phyloP scores from a whole-genome alignment of 2,113 vertebrate genomes.

The Saccopteryx leptura region DNA sequence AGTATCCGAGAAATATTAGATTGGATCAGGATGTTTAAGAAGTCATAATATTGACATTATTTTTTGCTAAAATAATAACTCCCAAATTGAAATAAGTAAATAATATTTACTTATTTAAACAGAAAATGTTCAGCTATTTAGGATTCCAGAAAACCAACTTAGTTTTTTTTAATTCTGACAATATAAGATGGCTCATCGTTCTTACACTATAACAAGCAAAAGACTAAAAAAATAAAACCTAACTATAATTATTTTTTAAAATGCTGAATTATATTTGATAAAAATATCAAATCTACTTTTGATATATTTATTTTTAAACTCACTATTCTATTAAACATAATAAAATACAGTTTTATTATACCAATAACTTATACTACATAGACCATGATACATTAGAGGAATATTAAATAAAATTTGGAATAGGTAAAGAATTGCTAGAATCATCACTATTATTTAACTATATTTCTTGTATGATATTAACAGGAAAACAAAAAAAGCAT shows the following conservation, averaged over 20 bases:
- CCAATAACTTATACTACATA: neutral
- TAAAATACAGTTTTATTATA: neutral
- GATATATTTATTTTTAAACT: neutral
- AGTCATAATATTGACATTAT: neutral
- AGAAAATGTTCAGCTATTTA: neutral
- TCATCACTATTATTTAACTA: neutral
- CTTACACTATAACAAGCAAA: neutral
- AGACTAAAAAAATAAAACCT: neutral
- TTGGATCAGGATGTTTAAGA: neutral
- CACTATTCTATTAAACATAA: neutral
- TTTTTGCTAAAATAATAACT: neutral
- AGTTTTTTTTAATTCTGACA: neutral
- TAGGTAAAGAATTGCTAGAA: neutral
- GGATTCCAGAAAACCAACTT: neutral
- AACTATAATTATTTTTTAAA: neutral
- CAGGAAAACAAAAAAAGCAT: neutral
- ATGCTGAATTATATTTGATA: neutral
- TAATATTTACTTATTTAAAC: neutral
- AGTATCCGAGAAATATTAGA: neutral
- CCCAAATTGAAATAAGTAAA: neutral
- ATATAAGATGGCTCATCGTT: neutral
- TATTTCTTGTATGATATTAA: neutral
- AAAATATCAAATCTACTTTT: neutral
- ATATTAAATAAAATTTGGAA: neutral
- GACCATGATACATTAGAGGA: neutral